Evolutionary conservation across 2,888 invertebrate species (phyloP), one percentile per base, ranked within the genome.

Genomic region (Xiphydria camelus): DNA sequence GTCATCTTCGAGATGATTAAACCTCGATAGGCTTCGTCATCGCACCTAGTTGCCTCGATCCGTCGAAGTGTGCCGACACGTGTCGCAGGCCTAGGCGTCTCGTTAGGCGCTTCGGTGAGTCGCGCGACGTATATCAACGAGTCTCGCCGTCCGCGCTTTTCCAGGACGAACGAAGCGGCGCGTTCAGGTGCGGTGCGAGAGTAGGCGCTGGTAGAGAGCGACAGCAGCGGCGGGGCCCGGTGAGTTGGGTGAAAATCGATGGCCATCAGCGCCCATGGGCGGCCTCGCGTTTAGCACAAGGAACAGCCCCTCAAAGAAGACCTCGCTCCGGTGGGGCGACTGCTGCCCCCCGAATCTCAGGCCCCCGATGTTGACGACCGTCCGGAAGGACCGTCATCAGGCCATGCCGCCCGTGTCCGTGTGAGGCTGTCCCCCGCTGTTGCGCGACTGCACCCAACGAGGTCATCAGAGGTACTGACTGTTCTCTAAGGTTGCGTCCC

Each of bases 281-380:
- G 91, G 91, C 84, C 86, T 91, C 88, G 90, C 88, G 82, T 92
- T 92, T 87, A 92, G 88, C 82, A 93, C 93, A 79, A 89, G 92
- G 81, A 94, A 94, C 83, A 92, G 91, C 84, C 94, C 94, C 84
- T 93, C 92, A 81, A 93, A 93, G 83, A 93, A 92, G 85, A 94
- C 94, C 80, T 92, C 92, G 79, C 87, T 94, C 75, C 88, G 94
- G 81, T 94, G 94, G 94, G 93, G 93, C 79, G 94, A 94, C 83
- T 91, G 91, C 82, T 94, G 93, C 80, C 76, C 74, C 67, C 68
- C 74, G 59, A 73, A 67, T 55, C 62, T 64, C 61, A 67, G 67
- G 51, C 68, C 65, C 56, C 68, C 67, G 59, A 64, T 63, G 60
- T 59, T 60, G 53, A 57, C 62, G 56, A 52, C 47, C 49, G 51